phyloP scores from a whole-genome alignment of 2,888 invertebrate species.

The Therioaphis trifolii region DNA sequence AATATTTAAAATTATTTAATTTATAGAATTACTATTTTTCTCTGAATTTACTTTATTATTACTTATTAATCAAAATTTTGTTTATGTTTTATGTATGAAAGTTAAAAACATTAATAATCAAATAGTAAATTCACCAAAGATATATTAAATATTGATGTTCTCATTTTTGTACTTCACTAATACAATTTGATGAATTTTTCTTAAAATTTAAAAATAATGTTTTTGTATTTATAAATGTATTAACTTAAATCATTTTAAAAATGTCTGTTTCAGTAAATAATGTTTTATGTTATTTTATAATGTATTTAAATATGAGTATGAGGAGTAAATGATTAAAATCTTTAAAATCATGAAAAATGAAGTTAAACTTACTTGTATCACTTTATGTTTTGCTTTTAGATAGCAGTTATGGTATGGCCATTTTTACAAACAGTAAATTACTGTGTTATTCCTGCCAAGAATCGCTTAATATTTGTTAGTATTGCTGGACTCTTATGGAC shows the following conservation, averaged over 20 bases:
- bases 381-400: constrained; percentile 71
- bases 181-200: too few species aligned
- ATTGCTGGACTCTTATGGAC: constrained; percentile 81
- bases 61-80: not conserved
- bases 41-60: not conserved
- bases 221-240: too few species aligned
- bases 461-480: constrained; percentile 80
- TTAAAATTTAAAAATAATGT: too few species aligned
- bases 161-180: too few species aligned
- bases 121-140: too few species aligned
- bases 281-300: not conserved
- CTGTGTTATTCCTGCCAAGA: constrained; percentile 77
- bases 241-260: too few species aligned
- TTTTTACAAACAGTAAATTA: constrained; percentile 80
- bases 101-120: too few species aligned
- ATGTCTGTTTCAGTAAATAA: not conserved
- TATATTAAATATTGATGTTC: too few species aligned
- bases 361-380: not conserved
- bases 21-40: not conserved
- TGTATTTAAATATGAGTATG: not conserved
- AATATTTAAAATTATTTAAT: not conserved
- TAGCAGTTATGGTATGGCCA: constrained; percentile 79
- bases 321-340: not conserved
- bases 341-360: not conserved
- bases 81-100: not conserved